Percentiles rank a stretch among this genome's conserved stretches.
phyloP scores from a whole-genome alignment of 2,888 invertebrate species.

The Cantharis lateralis region DNA sequence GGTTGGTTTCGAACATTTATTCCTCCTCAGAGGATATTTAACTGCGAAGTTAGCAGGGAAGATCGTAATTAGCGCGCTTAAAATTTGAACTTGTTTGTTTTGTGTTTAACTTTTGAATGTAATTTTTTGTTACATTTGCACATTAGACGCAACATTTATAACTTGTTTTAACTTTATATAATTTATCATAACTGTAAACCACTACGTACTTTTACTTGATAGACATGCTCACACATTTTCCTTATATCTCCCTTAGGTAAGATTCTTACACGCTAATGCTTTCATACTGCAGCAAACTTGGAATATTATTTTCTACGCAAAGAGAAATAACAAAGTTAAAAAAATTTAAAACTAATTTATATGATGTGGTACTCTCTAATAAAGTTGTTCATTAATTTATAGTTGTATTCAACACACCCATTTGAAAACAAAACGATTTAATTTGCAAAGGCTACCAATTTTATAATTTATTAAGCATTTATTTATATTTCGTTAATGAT shows the following conservation, averaged over 20 bases:
- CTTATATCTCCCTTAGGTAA: constrained; percentile 5
- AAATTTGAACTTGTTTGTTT: neutral
- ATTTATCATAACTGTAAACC: neutral
- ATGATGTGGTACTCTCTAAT: neutral
- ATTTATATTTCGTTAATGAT: neutral
- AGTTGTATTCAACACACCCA: neutral
- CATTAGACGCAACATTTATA: neutral
- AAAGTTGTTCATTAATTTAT: neutral
- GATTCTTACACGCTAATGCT: constrained; percentile 3
- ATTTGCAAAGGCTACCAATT: neutral
- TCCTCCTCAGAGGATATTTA: neutral
- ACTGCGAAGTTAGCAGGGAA: neutral
- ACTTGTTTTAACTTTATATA: constrained; percentile 1
- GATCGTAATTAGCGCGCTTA: neutral
- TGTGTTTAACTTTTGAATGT: neutral
- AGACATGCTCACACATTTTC: constrained; percentile 4
- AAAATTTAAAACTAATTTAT: neutral
- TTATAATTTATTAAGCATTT: neutral
- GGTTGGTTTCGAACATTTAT: neutral
- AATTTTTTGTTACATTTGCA: neutral
- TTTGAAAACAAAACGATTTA: neutral
- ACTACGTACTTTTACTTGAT: neutral
- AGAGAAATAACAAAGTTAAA: neutral
- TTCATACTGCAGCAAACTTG: neutral
- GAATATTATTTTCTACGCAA: neutral